Percentiles rank a stretch among this genome's conserved stretches.
Conservation (phyloP, 64 coral and sea anemone species). For the Trachythela sp. region DNA sequence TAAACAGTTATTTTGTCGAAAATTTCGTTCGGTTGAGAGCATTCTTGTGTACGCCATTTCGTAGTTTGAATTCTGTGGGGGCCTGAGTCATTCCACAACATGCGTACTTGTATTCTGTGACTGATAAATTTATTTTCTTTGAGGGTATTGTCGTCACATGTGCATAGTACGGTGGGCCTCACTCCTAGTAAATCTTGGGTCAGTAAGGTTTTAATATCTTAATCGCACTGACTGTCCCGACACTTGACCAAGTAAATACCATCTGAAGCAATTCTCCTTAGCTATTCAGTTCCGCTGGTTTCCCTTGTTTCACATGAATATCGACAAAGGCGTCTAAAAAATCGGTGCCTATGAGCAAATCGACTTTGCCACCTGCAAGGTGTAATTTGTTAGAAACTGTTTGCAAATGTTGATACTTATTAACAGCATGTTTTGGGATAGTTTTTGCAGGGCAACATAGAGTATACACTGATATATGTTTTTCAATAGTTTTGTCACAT, state of each 20-base stretch:
- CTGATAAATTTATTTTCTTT: slow-evolving; percentile 3
- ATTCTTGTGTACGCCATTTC: not conserved
- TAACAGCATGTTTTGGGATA: not conserved
- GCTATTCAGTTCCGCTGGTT: not conserved
- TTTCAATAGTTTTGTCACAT: not conserved
- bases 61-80: not conserved
- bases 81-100: not conserved
- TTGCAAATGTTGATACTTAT: not conserved
- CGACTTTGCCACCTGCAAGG: not conserved
- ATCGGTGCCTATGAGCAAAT: not conserved
- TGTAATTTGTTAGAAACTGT: not conserved
- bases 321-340: not conserved
- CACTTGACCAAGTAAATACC: not conserved
- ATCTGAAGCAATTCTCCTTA: not conserved
- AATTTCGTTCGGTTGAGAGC: not conserved
- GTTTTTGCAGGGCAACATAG: not conserved
- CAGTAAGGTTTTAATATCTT: not conserved
- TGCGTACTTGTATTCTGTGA: not conserved
- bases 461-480: not conserved
- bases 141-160: not conserved
- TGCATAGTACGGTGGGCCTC: not conserved
- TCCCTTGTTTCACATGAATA: not conserved
- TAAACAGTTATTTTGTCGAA: not conserved
- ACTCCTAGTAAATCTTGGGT: not conserved
- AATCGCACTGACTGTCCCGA: not conserved